Percentiles rank a stretch among this genome's conserved stretches.
Conservation (phyloP, 37 sponge, comb jelly and placozoan species). For the Axinella damicornis region DNA sequence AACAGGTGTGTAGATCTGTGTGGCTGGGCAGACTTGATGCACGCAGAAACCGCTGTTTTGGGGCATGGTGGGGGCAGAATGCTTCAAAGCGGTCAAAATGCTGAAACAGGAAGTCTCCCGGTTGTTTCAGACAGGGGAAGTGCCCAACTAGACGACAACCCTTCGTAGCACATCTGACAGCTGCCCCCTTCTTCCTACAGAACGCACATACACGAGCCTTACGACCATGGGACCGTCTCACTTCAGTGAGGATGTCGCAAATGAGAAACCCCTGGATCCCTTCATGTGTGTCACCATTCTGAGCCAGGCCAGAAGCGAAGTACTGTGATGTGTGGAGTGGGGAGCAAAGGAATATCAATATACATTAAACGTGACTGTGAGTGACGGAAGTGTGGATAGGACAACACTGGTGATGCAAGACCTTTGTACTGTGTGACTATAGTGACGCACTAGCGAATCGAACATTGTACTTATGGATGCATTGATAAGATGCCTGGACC, state of each 20-base stretch:
- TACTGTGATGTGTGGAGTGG: too few species aligned
- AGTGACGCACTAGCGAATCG: too few species aligned
- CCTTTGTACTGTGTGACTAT: too few species aligned
- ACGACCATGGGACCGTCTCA: conserved; percentile 8
- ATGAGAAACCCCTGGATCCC: conserved; percentile 26
- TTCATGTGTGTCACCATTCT: conserved; percentile 16
- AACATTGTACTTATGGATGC: too few species aligned
- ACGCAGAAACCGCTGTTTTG: conserved; percentile 4
- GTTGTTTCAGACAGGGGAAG: conserved; percentile 22
- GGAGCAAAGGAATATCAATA: too few species aligned
- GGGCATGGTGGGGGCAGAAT: conserved; percentile 37
- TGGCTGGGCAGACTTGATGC: background rate
- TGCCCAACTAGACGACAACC: conserved; percentile 38
- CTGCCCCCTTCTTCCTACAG: conserved; percentile 33
- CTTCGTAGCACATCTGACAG: conserved; percentile 35
- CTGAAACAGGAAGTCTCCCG: conserved; percentile 14
- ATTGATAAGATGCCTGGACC: too few species aligned
- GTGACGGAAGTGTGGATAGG: too few species aligned
- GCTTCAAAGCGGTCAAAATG: conserved; percentile 22
- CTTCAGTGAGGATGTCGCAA: conserved; percentile 31
- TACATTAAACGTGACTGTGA: too few species aligned
- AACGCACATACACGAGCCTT: background rate
- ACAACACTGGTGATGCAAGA: too few species aligned
- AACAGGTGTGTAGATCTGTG: background rate
- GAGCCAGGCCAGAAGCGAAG: conserved; percentile 45